Evolutionary conservation across 2,113 vertebrate genomes (phyloP).

Genomic region (Ammospiza nelsoni): DNA sequence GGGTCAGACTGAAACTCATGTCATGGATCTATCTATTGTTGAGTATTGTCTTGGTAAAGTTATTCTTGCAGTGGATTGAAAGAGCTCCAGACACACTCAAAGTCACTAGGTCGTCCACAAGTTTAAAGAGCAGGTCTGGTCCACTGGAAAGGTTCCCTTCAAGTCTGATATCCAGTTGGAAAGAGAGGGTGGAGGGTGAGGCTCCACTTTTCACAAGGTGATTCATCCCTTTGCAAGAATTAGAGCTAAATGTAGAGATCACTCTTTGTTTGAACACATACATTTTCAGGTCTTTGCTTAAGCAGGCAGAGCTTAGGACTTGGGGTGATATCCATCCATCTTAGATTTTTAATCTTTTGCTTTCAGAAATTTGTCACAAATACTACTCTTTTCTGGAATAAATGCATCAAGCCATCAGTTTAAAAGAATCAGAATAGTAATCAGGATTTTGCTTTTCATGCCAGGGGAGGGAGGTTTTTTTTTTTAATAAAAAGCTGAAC

Average conservation of each 20-base stretch:
- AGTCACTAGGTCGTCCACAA: conserved; percentile 69
- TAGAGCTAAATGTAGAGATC: conserved; percentile 70
- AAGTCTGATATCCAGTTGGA: conserved; percentile 72
- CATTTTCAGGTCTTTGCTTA: conserved; percentile 55
- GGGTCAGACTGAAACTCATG: conserved; percentile 57
- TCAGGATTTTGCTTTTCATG: background rate
- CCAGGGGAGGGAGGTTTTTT: background rate
- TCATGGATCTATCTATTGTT: conserved; percentile 72
- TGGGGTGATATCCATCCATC: background rate
- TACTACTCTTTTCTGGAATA: background rate
- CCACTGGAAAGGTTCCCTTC: conserved; percentile 67
- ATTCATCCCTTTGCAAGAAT: conserved; percentile 71
- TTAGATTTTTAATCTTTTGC: background rate
- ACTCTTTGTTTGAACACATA: conserved; percentile 59
- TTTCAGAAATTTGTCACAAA: background rate
- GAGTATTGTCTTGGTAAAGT: conserved; percentile 64
- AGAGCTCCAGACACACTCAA: conserved; percentile 71
- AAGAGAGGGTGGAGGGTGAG: conserved; percentile 65
- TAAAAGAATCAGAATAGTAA: background rate
- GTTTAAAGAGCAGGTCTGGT: conserved; percentile 69
- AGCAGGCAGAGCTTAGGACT: conserved; percentile 67
- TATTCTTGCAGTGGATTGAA: conserved; percentile 70
- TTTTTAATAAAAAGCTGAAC: background rate
- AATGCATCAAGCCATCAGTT: background rate
- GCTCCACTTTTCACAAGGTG: conserved; percentile 73